Evolutionary conservation across 2,888 invertebrate genomes (phyloP), one percentile per base, ranked within the genome.

Genomic region (Rhagium mordax): DNA sequence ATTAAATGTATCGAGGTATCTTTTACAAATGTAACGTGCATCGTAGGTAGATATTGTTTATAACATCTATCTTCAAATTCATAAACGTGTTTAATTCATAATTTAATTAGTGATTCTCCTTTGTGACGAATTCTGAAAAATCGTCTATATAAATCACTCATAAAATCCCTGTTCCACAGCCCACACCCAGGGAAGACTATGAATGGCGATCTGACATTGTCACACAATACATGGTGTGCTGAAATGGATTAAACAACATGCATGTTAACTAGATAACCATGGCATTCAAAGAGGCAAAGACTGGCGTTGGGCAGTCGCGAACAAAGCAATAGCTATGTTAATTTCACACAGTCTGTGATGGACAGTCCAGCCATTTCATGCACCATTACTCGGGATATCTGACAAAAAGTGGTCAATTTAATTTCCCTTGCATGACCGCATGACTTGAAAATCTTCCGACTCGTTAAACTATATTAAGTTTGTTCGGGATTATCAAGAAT

Each of bases 391-490:
- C 74, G 29, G 72, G 74, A 53, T 71, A 75, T 76, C 75, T 68
- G 75, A 78, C 72, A 78, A 78, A 78, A 78, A 78, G 75, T 76
- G 78, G 75, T 72, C 78, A 78, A 76, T 78, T 78, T 78, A 76
- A 76, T 76, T 76, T 74, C 73, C 62, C 73, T 75, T 74, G 75
- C 78, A 78, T 78, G 78, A 75, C 71, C 74, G 76, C 75, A 72
- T 72, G 76, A 78, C 76, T 76, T 76, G 74, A 74, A 76, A 74
- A 76, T 74, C 74, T 75, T 75, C 72, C 77, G 60, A 74, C 51
- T 29, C 51, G 29, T 51, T 70, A 51, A 61, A 16, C 53, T 33
- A 21, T 60, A 57, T 49, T 60, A 69, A 47, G 41, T 70, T 61
- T 60, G 27, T 57, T 67, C 24, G 16, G 24, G 47, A 41, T 57